phyloP scores from a whole-genome alignment of 1,140 invertebrate species.

The Pinna nobilis region DNA sequence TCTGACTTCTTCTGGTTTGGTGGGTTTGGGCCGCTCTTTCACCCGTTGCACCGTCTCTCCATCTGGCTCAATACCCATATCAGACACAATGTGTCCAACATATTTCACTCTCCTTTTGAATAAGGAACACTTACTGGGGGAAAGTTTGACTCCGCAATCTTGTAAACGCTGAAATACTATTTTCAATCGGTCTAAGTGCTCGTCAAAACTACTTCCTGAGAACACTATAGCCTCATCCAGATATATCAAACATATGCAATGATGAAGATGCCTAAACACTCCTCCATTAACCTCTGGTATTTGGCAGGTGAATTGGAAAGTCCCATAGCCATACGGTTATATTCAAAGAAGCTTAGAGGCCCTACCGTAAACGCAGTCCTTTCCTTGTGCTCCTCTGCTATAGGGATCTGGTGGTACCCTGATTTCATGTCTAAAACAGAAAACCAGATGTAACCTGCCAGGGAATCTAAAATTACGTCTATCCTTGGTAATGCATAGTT shows the following conservation, averaged over 20 bases:
- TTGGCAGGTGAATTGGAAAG: not conserved
- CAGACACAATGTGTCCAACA: slow-evolving; percentile 52
- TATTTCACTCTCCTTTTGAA: slow-evolving; percentile 53
- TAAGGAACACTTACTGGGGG: slow-evolving; percentile 66
- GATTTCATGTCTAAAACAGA: slow-evolving; percentile 66
- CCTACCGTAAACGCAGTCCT: slow-evolving; percentile 14
- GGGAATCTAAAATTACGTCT: slow-evolving; percentile 70
- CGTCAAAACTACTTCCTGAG: slow-evolving; percentile 33
- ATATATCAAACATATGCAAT: slow-evolving; percentile 35
- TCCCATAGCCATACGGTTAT: not conserved
- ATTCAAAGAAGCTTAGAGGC: slow-evolving; percentile 1
- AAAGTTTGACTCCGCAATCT: slow-evolving; percentile 39
- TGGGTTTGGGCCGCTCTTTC: slow-evolving; percentile 58
- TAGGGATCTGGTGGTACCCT: slow-evolving; percentile 68
- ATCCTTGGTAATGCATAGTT: slow-evolving; percentile 77
- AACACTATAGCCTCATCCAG: slow-evolving; percentile 40
- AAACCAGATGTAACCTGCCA: slow-evolving; percentile 71
- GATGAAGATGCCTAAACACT: slow-evolving; percentile 36
- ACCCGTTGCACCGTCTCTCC: slow-evolving; percentile 60
- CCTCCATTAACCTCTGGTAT: slow-evolving; percentile 33
- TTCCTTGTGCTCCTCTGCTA: slow-evolving; percentile 49
- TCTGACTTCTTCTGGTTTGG: slow-evolving; percentile 55
- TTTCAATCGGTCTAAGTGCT: slow-evolving; percentile 36
- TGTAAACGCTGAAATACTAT: slow-evolving; percentile 26
- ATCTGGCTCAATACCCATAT: slow-evolving; percentile 51